Conservation (phyloP, 2,888 invertebrate species). For the Tanypteryx hageni region DNA sequence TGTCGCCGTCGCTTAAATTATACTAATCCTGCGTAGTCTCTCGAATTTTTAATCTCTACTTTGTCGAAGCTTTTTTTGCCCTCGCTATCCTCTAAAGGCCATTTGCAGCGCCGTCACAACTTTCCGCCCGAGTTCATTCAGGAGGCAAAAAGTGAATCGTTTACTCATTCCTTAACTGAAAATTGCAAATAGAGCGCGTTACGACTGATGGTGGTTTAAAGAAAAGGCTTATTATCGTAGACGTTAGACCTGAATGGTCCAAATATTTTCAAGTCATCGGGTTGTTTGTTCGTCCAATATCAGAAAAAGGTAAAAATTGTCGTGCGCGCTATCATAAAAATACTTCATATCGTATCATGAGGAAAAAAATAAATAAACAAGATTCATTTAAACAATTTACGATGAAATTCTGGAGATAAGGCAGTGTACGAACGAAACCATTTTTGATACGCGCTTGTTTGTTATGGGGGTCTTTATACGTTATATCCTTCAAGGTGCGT, state of each 20-base stretch:
- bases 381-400: not conserved
- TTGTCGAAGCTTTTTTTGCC: too few relatives aligned
- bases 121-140: not conserved
- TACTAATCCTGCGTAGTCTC: too few relatives aligned
- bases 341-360: not conserved
- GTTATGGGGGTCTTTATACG: too few relatives aligned
- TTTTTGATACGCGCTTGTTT: not conserved
- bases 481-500: too few relatives aligned
- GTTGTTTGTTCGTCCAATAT: not conserved
- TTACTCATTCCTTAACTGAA: not conserved
- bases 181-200: not conserved
- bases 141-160: not conserved
- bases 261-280: not conserved
- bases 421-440: not conserved
- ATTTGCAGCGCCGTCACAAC: not conserved
- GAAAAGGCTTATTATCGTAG: not conserved
- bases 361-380: not conserved
- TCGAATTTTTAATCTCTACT: too few relatives aligned
- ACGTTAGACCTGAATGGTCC: not conserved
- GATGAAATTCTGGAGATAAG: not conserved
- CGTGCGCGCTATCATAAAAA: not conserved
- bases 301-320: not conserved
- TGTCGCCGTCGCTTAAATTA: too few relatives aligned
- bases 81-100: too few relatives aligned
- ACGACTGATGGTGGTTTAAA: not conserved